phyloP scores from a whole-genome alignment of 2,888 invertebrate species.

The Drosophila stalkeri region DNA sequence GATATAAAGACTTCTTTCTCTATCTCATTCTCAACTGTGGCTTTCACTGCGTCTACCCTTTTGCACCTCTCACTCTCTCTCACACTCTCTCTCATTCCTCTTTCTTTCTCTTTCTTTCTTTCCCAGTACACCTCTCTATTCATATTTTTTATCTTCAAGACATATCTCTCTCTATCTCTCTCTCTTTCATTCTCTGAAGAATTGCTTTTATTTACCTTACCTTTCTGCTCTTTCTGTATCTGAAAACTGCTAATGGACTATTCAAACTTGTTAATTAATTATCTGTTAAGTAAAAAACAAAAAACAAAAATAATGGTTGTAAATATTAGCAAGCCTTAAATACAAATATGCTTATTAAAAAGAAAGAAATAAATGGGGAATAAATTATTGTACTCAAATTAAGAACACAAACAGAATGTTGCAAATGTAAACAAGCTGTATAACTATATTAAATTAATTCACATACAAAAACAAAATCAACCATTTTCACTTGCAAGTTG shows the following conservation, averaged over 20 bases:
- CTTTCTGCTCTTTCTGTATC: not conserved
- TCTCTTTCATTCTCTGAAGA: not conserved
- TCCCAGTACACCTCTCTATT: too few species aligned
- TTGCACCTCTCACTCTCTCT: not conserved
- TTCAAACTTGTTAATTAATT: conserved; percentile 10
- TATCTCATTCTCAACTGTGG: too few species aligned
- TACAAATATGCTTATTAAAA: not conserved
- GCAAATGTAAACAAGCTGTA: conserved; percentile 33
- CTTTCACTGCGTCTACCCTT: too few species aligned
- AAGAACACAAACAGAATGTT: conserved; percentile 51
- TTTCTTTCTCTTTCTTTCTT: too few species aligned
- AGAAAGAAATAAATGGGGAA: conserved; percentile 9
- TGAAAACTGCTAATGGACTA: not conserved
- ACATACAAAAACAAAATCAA: not conserved
- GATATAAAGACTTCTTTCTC: too few species aligned
- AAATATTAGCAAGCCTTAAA: conserved; percentile 2
- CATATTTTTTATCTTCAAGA: too few species aligned
- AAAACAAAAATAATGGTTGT: not conserved
- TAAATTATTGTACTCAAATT: conserved; percentile 59
- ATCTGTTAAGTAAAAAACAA: not conserved
- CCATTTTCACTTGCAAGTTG: not conserved
- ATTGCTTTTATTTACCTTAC: too few species aligned
- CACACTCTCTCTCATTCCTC: not conserved
- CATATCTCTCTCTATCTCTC: not conserved
- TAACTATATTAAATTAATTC: conserved; percentile 58